phyloP scores from a whole-genome alignment of 2,113 vertebrate species.

The Lepisosteus osseus region DNA sequence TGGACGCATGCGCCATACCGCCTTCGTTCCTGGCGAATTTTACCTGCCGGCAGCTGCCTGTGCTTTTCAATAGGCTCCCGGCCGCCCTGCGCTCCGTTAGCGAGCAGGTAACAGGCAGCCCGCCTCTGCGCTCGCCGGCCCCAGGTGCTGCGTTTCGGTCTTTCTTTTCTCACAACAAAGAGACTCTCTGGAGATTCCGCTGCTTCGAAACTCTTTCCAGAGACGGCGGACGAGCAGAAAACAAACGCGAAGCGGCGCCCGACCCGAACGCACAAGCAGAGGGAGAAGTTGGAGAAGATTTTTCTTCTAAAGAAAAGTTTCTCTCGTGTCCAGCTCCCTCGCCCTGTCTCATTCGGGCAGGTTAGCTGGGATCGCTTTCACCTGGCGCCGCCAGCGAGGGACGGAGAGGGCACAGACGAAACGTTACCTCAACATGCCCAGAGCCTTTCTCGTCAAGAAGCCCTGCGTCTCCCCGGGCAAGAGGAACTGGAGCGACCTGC shows the following conservation, averaged over 20 bases:
- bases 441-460: conserved; percentile 88
- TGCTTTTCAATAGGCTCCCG: conserved; percentile 75
- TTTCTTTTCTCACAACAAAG: no score
- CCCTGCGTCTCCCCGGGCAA: conserved; percentile 72
- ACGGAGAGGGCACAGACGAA: conserved; percentile 13
- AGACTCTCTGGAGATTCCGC: no score
- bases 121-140: no score
- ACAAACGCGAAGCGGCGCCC: conserved; percentile 15
- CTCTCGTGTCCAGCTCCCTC: no score
- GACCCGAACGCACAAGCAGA: conserved; percentile 35
- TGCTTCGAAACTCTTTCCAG: conserved; percentile 34
- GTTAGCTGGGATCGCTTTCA: conserved; percentile 59
- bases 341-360: conserved; percentile 28
- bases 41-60: conserved; percentile 76
- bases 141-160: no score
- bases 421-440: conserved; percentile 64
- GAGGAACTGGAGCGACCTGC: conserved; percentile 82
- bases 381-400: conserved; percentile 55
- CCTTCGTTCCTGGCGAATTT: conserved; percentile 53
- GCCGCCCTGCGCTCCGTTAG: conserved; percentile 64
- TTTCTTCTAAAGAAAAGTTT: no score
- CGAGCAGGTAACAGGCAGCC: conserved; percentile 42
- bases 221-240: conserved; percentile 51
- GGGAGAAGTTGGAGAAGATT: conserved; percentile 50
- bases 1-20: not conserved